Percentiles rank a stretch among this genome's conserved stretches.
Conservation (phyloP, 2,113 vertebrate species). For the Sebastes schlegelii region DNA sequence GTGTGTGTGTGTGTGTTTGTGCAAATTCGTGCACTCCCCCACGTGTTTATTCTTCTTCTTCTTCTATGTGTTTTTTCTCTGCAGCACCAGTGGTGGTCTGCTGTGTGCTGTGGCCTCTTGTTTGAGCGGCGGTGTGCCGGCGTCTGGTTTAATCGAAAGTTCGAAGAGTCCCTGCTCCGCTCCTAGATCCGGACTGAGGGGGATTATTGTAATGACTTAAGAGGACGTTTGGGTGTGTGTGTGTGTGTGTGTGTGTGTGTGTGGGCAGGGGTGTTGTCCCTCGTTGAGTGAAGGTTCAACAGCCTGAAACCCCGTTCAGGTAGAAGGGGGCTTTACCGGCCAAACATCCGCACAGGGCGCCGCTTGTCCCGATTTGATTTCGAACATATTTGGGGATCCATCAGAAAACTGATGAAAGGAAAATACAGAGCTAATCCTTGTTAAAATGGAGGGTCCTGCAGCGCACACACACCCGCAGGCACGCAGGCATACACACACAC, state of each 20-base stretch:
- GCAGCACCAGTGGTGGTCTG: constrained; percentile 62
- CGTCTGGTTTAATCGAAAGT: constrained; percentile 67
- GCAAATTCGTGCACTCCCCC: constrained; percentile 21
- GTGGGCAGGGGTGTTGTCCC: constrained; percentile 66
- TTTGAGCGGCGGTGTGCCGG: constrained; percentile 54
- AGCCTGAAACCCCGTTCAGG: constrained; percentile 60
- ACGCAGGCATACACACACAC: constrained; percentile 30
- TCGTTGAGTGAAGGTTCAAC: constrained; percentile 72
- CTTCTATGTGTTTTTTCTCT: constrained; percentile 33
- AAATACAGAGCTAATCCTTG: constrained; percentile 85
- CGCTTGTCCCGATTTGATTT: constrained; percentile 83
- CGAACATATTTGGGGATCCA: constrained; percentile 78
- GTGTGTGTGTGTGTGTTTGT: constrained; percentile 18
- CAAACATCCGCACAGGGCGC: constrained; percentile 84
- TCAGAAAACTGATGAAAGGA: constrained; percentile 85
- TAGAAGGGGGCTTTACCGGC: constrained; percentile 68
- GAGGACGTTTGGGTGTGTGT: constrained; percentile 27
- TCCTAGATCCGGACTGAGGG: constrained; percentile 64
- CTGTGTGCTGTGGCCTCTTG: constrained; percentile 54
- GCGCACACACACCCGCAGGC: constrained; percentile 53
- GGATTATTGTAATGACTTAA: constrained; percentile 76
- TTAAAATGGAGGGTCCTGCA: constrained; percentile 72
- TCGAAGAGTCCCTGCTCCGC: constrained; percentile 40
- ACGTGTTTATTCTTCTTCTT: constrained; percentile 34
- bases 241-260: constrained; percentile 36